Evolutionary conservation across 2,113 vertebrate species (phyloP).

Genomic region (Thinocorus orbignyianus): DNA sequence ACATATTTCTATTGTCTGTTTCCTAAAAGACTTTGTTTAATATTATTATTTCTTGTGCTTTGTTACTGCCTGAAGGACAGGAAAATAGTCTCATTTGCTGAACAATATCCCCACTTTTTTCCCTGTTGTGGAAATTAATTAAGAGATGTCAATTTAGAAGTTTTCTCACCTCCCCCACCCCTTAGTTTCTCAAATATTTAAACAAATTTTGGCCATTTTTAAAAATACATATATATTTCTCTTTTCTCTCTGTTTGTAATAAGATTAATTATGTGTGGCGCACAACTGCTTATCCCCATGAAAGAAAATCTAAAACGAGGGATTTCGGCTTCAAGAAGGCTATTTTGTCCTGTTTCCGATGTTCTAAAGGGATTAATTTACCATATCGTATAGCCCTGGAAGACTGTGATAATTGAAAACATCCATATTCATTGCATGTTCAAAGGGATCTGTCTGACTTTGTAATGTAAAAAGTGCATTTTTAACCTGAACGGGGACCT

Average conservation of each 20-base stretch:
- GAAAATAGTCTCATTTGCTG: slow-evolving; percentile 2
- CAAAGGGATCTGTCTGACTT: slow-evolving; percentile 91
- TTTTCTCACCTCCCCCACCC: slow-evolving; percentile 8
- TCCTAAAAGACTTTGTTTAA: neutral
- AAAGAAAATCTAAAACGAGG: slow-evolving; percentile 87
- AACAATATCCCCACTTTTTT: slow-evolving; percentile 27
- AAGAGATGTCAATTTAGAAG: slow-evolving; percentile 75
- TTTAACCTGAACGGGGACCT: slow-evolving; percentile 90
- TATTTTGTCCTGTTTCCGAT: slow-evolving; percentile 88
- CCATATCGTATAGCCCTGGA: slow-evolving; percentile 90
- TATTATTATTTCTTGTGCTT: neutral
- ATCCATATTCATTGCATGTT: slow-evolving; percentile 94
- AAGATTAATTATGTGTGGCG: slow-evolving; percentile 87
- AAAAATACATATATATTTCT: neutral
- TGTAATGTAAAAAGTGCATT: slow-evolving; percentile 93
- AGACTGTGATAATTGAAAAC: slow-evolving; percentile 93
- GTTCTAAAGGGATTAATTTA: slow-evolving; percentile 93
- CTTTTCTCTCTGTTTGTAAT: slow-evolving; percentile 81
- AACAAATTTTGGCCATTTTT: slow-evolving; percentile 44
- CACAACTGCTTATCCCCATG: slow-evolving; percentile 85
- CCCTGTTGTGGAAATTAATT: slow-evolving; percentile 75
- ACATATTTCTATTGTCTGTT: neutral
- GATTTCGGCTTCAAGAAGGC: slow-evolving; percentile 88
- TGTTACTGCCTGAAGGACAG: neutral
- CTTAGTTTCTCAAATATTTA: slow-evolving; percentile 75